phyloP scores from a whole-genome alignment of 2,888 invertebrate genomes.

The Harpalus rubripes region DNA sequence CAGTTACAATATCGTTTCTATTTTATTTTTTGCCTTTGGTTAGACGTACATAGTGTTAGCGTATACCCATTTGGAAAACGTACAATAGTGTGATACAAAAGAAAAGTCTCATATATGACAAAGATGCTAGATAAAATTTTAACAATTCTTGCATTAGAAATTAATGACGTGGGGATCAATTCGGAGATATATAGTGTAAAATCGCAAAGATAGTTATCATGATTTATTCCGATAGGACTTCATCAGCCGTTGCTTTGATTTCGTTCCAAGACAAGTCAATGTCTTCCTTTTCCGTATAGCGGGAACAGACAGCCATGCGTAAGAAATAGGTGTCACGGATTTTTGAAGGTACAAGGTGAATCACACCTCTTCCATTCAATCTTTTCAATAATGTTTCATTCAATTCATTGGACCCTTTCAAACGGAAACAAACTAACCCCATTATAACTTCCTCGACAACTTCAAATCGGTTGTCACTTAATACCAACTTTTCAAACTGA shows the following conservation, averaged over 20 bases:
- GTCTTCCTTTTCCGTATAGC: conserved; percentile 89
- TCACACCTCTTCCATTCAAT: conserved; percentile 93
- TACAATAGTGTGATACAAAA: no score
- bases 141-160: no score
- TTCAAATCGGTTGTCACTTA: conserved; percentile 91
- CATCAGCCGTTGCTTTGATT: conserved; percentile 86
- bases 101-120: no score
- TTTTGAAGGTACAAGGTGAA: conserved; percentile 95
- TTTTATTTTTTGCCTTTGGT: no score
- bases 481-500: conserved; percentile 90
- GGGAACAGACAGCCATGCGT: conserved; percentile 93
- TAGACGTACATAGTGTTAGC: no score
- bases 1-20: no score
- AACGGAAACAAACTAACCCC: conserved; percentile 97
- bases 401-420: conserved; percentile 90
- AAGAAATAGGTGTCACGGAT: conserved; percentile 91
- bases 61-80: no score
- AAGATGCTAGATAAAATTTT: no score
- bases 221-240: conserved; percentile 79
- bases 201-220: background rate
- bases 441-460: conserved; percentile 92
- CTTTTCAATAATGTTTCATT: conserved; percentile 90
- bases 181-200: no score
- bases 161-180: no score
- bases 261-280: conserved; percentile 93